phyloP scores from a whole-genome alignment of 1,140 invertebrate species.

The Drosophila mayri region DNA sequence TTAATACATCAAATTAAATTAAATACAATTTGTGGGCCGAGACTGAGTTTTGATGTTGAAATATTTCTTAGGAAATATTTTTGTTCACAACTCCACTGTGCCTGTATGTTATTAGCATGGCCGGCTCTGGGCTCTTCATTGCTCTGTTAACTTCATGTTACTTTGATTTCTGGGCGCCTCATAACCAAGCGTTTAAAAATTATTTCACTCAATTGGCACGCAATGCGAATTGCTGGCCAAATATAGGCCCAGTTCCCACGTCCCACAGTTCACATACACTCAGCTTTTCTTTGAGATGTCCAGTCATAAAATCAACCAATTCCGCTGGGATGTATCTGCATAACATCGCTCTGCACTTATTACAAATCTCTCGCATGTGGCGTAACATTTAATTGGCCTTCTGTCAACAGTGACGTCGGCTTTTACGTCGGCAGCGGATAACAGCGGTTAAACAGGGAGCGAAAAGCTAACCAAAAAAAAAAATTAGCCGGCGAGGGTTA shows the following conservation, averaged over 20 bases:
- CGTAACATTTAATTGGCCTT: constrained; percentile 56
- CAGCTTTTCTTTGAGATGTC: not conserved
- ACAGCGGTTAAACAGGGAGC: constrained; percentile 13
- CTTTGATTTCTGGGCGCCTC: constrained; percentile 19
- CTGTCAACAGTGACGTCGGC: constrained; percentile 8
- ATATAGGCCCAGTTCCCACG: constrained; percentile 9
- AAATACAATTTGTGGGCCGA: too few relatives aligned
- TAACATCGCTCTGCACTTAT: constrained; percentile 11
- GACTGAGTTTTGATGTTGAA: not conserved
- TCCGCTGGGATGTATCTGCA: constrained; percentile 6
- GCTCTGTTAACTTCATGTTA: constrained; percentile 4
- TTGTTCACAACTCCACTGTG: not conserved
- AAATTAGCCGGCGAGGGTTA: constrained; percentile 6
- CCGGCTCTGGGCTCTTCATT: not conserved
- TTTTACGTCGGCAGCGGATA: constrained; percentile 14
- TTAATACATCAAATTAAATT: not conserved
- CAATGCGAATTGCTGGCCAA: constrained; percentile 5
- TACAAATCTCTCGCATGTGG: constrained; percentile 12
- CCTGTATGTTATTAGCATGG: not conserved
- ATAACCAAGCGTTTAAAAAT: constrained; percentile 29
- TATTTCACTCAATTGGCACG: constrained; percentile 17
- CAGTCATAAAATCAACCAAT: constrained; percentile 6
- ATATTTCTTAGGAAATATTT: not conserved
- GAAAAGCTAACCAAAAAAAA: constrained; percentile 12
- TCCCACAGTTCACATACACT: not conserved